Base-by-base conservation (phyloP, 2,888 invertebrate species). In the Chaetoderma sp. region DNA sequence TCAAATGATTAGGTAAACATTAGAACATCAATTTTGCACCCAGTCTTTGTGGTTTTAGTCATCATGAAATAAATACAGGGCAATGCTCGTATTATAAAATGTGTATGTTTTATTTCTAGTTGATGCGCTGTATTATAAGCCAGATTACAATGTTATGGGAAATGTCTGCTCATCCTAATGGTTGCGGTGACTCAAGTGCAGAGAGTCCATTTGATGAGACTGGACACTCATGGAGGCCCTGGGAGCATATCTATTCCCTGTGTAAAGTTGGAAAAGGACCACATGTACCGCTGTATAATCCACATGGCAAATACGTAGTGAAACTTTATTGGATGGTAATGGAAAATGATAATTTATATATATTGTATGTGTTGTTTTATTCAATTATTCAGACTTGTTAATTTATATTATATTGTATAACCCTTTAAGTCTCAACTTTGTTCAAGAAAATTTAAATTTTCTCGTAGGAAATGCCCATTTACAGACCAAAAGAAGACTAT, bases 231-330 rank as follows among this genome's bases (percentile, higher is more conserved):
- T 87, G 86, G 86, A 70, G 78, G 57, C 86, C 86, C 4, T 86
- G 86, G 86, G 86, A 86, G 70, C 87, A 87, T 72, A 86, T 87
- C 63, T 86, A 84, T 66, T 78, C 86, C 18, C 76, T 85, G 42
- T 83, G 78, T 65, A 85, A 85, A 67, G 82, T 82, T 30, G 81
- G 78, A 49, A 85, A 83, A 63, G 84, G 81, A 6, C 82, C 84
- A 4, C 83, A 82, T 69, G 71, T 83, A 25, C 86, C 86, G 0
- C 73, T 78, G 21, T 86, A 83, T 68, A 87, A 87, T 72, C 79
- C 83, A 1, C 78, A 84, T 71, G 87, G 87, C 33, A 87, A 87
- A 78, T 87, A 87, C 73, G 80, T 79, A 13, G 84, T 87, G 64
- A 75, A 79, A 36, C 74, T 87, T 0, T 87, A 84, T 71, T 87